Evolutionary conservation across 2,113 vertebrate genomes (phyloP), one percentile per base, ranked within the genome.

Genomic region (Pangasianodon hypophthalmus): DNA sequence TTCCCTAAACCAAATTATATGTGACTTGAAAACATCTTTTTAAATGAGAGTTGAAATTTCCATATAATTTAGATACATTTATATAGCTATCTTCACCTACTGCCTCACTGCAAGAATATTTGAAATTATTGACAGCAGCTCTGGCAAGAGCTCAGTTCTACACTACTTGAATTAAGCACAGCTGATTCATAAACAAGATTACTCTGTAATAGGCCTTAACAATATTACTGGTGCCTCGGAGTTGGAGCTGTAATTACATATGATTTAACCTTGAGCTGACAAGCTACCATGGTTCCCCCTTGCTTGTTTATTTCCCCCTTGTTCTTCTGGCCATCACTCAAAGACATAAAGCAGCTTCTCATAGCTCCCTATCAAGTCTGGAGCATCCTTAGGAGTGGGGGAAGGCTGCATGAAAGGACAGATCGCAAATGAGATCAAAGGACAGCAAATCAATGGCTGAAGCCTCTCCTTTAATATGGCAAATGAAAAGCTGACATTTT

Each of bases 391-490:
- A 46, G 64, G 64, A 77, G 46, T 60, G 58, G 84, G 52, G 90
- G 87, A 14, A 24, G 50, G 67, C 16, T 86, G 89, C 79, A 93
- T 90, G 54, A 91, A 90, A 92, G 88, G 90, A 88, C 89, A 88
- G 90, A 93, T 89, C 88, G 52, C 54, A 92, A 91, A 92, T 91
- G 46, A 91, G 91, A 93, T 92, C 88, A 88, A 67, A 62, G 69
- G 67, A 32, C 90, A 93, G 62, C 6, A 89, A 93, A 95, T 96
- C 92, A 89, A 94, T 94, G 81, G 80, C 88, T 73, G 89, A 91
- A 71, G 91, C 83, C 90, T 93, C 88, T 85, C 92, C 87, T 93
- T 91, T 94, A 93, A 93, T 92, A 90, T 92, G 91, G 75, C 88
- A 88, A 88, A 91, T 85, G 90, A 92, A 89, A 92, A 90, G 37